Percentiles rank a stretch among this genome's conserved stretches.
Evolutionary conservation across 1,140 invertebrate genomes (phyloP).

Genomic region (Caenorhabditis tropicalis): DNA sequence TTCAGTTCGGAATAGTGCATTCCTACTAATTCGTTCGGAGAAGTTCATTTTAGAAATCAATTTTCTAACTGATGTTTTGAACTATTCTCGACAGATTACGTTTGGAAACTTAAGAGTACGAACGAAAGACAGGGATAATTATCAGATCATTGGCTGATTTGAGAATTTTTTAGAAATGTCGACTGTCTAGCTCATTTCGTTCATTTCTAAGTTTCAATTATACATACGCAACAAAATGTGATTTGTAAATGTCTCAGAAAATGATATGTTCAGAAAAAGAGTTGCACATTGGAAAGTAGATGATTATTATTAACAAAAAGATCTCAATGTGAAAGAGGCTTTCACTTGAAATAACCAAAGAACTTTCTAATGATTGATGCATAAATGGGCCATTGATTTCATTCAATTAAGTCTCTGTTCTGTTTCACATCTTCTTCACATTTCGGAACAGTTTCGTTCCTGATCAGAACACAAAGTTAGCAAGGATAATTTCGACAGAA

Average conservation of each 20-base stretch:
- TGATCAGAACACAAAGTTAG: too few relatives aligned
- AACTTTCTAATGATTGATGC: too few relatives aligned
- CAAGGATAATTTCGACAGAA: too few relatives aligned
- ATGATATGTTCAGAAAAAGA: too few relatives aligned
- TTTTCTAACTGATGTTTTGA: neutral
- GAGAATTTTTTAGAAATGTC: neutral
- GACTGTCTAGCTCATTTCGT: neutral
- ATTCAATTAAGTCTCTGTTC: too few relatives aligned
- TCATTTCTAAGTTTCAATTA: neutral
- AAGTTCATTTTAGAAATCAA: neutral
- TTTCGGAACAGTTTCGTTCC: too few relatives aligned
- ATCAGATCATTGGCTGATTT: neutral
- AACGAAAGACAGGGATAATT: neutral
- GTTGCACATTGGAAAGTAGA: too few relatives aligned
- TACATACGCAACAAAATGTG: neutral
- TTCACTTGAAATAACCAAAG: too few relatives aligned
- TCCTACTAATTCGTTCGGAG: neutral
- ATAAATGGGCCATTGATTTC: too few relatives aligned
- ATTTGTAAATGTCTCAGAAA: neutral
- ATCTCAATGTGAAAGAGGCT: too few relatives aligned
- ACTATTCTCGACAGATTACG: neutral
- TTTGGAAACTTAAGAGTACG: neutral
- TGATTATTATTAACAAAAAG: too few relatives aligned
- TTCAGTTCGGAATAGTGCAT: constrained; percentile 3
- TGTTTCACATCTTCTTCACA: too few relatives aligned